Base-by-base conservation (phyloP, 2,113 vertebrate species). In the Calyptommatus sinebrachiatus region DNA sequence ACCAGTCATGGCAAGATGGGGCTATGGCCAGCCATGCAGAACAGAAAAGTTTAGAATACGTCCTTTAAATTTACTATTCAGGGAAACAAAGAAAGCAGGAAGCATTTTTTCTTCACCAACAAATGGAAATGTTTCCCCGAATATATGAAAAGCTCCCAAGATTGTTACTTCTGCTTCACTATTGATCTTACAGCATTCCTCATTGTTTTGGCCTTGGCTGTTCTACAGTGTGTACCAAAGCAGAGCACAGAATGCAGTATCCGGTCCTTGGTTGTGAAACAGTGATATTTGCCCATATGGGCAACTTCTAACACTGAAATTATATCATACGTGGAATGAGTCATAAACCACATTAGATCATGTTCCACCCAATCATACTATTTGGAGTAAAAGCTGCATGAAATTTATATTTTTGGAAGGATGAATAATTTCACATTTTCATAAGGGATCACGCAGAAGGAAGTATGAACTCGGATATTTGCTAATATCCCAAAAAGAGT, bases 321-420 rank as follows among this genome's bases (percentile, higher is more conserved):
- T 48, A 68, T 74, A 60, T 18, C 73, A 62, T 21, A 41, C 62
- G 20, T 48, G 46, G 48, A 66, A 76, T 57, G 48, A 57, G 18
- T 4, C 45, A 68, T 24, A 53, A 7, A 68, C 71, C 80, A 11
- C 50, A 80, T 8, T 82, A 22, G 57, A 84, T 66, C 76, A 45
- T n/a, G 53, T 80, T 65, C 70, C 60, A 83, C 78, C 78, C 81
- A 57, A 76, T 28, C 2, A 7, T 78, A 28, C 65, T 61, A 75
- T 0, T 24, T 70, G 70, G 67, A 88, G 76, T n/a, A 86, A 76
- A n/a, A 75, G 18, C 73, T 7, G 46, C 53, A 70, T 14, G 83
- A 87, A 62, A 88, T 85, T 83, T 87, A 81, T 78, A 61, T 57
- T 68, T 89, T 83, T 41, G 66, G 78, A 41, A 5, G 7, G 5